Evolutionary conservation across 2,888 invertebrate genomes (phyloP), one percentile per base, ranked within the genome.

Genomic region (Muscina levida): DNA sequence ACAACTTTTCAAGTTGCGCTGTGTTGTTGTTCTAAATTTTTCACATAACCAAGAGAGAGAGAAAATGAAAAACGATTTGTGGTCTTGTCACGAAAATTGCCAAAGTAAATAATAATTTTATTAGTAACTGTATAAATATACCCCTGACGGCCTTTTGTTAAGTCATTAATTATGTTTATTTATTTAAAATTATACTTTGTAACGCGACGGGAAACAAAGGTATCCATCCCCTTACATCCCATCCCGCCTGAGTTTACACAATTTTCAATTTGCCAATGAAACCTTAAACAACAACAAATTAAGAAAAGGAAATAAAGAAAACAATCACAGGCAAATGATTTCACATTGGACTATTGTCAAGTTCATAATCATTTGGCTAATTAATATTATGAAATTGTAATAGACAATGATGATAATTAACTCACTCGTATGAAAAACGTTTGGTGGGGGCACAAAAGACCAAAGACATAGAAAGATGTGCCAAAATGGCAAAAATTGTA

Each of bases 281-380:
- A 46, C 15, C 8, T 3, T 31, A 8, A 31, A 31, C n/a, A n/a
- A n/a, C 31, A 5, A 8, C 31, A 5, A 8, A 31, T 31, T 31
- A 31, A 31, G 31, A 31, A 31, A 31, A 31, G 31, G 8, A 31
- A 31, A 8, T 8, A 31, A 31, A 31, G 8, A 31, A 8, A 31
- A 31, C 3, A 31, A 31, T 31, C 13, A 8, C 37, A 3, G 67
- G 62, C 57, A 51, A 68, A 72, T 72, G 65, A 71, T 71, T 37
- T 77, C 70, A 80, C 70, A 80, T 80, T 80, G 77, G 73, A 80
- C 70, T 68, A 81, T 56, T 77, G 77, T 81, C 81, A 81, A 81
- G 81, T 81, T 81, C 81, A 81, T 68, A 81, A 81, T 75, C 77
- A 81, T 81, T 77, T 74, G 81, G 67, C 77, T 81, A 81, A 81